Conservation (phyloP, 2,888 invertebrate genomes). For the Lacanobia wlatinum region DNA sequence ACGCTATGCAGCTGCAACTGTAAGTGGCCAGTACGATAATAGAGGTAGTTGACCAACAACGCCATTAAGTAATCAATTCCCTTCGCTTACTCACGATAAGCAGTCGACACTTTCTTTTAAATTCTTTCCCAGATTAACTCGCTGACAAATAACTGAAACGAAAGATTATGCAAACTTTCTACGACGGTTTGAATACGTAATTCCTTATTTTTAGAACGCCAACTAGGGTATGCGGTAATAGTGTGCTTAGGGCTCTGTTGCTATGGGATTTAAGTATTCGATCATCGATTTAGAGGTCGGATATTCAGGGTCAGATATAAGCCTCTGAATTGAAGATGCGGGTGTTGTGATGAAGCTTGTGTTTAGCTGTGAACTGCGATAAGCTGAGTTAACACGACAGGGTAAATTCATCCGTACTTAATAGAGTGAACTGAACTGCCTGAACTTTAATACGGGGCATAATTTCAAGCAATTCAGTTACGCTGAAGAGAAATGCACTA, state of each 20-base stretch:
- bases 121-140: constrained; percentile 56
- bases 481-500: no score
- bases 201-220: constrained; percentile 42
- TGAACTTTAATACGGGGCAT: no score
- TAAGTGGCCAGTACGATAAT: constrained; percentile 52
- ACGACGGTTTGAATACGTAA: constrained; percentile 43
- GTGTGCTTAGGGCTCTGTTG: constrained; percentile 26
- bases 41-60: constrained; percentile 55
- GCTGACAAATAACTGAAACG: constrained; percentile 51
- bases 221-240: constrained; percentile 36
- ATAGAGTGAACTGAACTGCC: neutral
- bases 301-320: constrained; percentile 32
- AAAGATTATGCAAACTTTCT: constrained; percentile 56
- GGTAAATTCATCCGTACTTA: constrained; percentile 3
- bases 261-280: constrained; percentile 29
- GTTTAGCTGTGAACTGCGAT: neutral
- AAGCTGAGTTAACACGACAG: neutral
- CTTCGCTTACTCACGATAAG: constrained; percentile 54
- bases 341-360: neutral
- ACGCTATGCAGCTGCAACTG: constrained; percentile 42
- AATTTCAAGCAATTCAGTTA: no score
- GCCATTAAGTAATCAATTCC: constrained; percentile 64
- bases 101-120: constrained; percentile 58
- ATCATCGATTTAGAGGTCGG: constrained; percentile 20
- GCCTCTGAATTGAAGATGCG: constrained; percentile 5